A percentile compares a stretch with the other conserved stretches of the same genome.
Evolutionary conservation across 1,140 invertebrate species (phyloP).

Genomic region (Agrilus planipennis): DNA sequence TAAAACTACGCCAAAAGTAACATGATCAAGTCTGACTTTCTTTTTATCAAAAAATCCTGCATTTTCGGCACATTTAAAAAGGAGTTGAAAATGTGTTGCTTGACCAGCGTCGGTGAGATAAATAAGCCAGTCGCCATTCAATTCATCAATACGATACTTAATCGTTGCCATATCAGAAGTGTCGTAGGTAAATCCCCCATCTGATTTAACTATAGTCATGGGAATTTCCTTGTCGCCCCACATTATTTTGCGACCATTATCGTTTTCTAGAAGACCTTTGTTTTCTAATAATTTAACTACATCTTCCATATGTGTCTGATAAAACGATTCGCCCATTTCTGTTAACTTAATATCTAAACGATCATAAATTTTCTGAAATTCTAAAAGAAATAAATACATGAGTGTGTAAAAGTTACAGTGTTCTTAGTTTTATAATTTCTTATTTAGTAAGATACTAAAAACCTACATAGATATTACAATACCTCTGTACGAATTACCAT

Average conservation of each 20-base stretch:
- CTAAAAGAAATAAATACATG: conserved; percentile 38
- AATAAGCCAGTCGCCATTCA: conserved; percentile 82
- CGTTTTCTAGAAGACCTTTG: conserved; percentile 63
- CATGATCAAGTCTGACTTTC: conserved; percentile 70
- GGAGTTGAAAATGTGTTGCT: conserved; percentile 69
- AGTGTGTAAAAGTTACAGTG: too few species aligned
- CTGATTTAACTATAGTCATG: conserved; percentile 92
- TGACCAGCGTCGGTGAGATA: conserved; percentile 96
- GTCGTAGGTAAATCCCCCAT: conserved; percentile 98
- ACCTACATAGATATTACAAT: too few species aligned
- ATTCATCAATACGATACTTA: conserved; percentile 76
- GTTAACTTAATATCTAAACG: conserved; percentile 58
- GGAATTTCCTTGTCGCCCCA: conserved; percentile 69
- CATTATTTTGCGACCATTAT: conserved; percentile 91
- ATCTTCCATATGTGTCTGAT: conserved; percentile 82
- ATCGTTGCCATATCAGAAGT: conserved; percentile 95
- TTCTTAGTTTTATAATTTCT: too few species aligned
- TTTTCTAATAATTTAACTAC: conserved; percentile 71
- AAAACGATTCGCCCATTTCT: conserved; percentile 95
- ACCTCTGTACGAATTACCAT: too few species aligned
- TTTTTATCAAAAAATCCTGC: conserved; percentile 55
- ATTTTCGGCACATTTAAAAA: conserved; percentile 58
- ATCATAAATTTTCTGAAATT: conserved; percentile 80
- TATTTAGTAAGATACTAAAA: too few species aligned
- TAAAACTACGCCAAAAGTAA: conserved; percentile 92